Evolutionary conservation across 2,888 invertebrate genomes (phyloP), one percentile per base, ranked within the genome.

Genomic region (Brachypalpus laphriformis): DNA sequence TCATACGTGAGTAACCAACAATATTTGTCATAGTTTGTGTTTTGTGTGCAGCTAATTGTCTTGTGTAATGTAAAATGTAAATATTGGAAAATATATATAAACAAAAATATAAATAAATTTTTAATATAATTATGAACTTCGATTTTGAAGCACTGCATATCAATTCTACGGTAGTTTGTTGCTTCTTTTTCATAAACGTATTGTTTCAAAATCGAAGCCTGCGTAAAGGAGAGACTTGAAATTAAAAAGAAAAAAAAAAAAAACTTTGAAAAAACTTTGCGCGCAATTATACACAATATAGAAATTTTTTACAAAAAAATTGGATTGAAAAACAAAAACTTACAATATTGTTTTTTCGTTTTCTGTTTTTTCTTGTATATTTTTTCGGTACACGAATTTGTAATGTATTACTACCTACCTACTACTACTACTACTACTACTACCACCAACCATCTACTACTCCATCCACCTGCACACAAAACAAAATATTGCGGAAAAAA

Each of bases 341-440:
- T 86, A 82, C 77, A 86, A 82, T 51, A 75, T 81, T 78, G 71
- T 71, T 75, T 76, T 85, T 85, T 81, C 70, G 70, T 81, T 85
- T 81, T 85, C 81, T 83, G 80, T 83, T 85, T 83, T 81, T 85
- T 85, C 85, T 85, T 85, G 85, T 85, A 85, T 85, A 85, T 85
- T 85, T 85, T 85, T 85, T 85, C 81, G 85, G 81, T 81, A 87
- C 87, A 87, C 87, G 83, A 80, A 83, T 75, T 87, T 83, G 83
- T 80, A 86, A 75, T 82, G 86, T 82, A 74, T 86, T 74, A 86
- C 76, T 82, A 75, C 74, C 34, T 34, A 34, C 37, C 85, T 76
- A 76, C 80, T 25, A 25, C 75, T 61, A 70, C 74, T 5, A 25
- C 82, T 80, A 82, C 78, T 82, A 82, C 70, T 82, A 87, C 78